phyloP scores from a whole-genome alignment of 2,113 vertebrate genomes.

The Phyllostomus discolor region DNA sequence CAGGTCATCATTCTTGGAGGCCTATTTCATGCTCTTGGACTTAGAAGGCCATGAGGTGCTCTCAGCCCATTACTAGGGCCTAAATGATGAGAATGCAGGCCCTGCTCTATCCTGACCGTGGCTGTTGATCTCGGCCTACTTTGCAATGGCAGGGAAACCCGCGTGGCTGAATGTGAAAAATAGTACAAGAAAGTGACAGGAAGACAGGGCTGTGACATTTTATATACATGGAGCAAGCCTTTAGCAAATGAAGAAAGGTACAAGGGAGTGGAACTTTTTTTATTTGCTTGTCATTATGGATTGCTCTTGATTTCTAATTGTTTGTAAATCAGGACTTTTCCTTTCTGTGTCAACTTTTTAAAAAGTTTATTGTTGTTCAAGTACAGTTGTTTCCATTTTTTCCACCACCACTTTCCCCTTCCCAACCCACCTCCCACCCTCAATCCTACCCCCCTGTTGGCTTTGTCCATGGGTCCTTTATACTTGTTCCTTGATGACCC shows the following conservation, averaged over 20 bases:
- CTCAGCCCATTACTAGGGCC: neutral
- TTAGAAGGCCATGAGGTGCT: conserved; percentile 5
- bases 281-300: neutral
- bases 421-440: no score
- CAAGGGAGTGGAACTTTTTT: neutral
- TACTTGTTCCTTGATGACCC: no score
- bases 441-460: no score
- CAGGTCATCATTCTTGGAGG: conserved; percentile 26
- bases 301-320: neutral
- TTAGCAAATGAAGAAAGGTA: neutral
- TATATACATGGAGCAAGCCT: neutral
- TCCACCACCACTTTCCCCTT: no score
- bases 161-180: neutral
- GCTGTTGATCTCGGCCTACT: neutral
- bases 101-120: neutral
- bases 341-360: neutral
- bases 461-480: no score
- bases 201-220: neutral
- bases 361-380: no score
- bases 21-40: conserved; percentile 17
- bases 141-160: neutral
- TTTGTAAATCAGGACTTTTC: neutral
- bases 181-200: neutral
- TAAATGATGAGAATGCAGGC: neutral
- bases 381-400: no score